Base-by-base conservation (phyloP, 2,888 invertebrate species). In the Noctua fimbriata region DNA sequence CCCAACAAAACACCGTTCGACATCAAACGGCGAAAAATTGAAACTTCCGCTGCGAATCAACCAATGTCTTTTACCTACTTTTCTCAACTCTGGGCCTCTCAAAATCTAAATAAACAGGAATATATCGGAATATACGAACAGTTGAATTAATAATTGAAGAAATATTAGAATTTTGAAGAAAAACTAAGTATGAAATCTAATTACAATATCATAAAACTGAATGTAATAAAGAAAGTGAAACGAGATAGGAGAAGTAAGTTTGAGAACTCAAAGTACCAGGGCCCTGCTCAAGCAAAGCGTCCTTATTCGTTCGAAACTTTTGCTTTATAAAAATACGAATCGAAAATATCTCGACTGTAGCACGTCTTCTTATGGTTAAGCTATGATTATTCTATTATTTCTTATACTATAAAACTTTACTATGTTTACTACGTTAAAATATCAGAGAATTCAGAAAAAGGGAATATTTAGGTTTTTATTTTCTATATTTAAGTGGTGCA, bases 281-380 rank as follows among this genome's bases (percentile, higher is more conserved):
- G 96, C 96, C 96, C 96, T 94, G 96, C 95, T 93, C 94, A 97
- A 97, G 96, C 96, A 95, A 96, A 97, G 96, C 96, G 93, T 94
- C 93, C 95, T 91, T 93, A 92, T 92, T 95, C 96, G 93, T 96
- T 96, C 96, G 96, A 95, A 96, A 95, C 95, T 95, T 96, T 96
- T 96, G 96, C 95, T 95, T 95, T 96, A 96, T 96, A 96, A 96
- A 97, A 96, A 97, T 96, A 96, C 96, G 96, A 96, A 96, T 97
- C 95, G 96, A 96, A 96, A 97, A 96, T 96, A 96, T 96, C 92
- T 95, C 92, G 95, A 96, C 96, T 95, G 95, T 95, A 92, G 95
- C 95, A 92, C 93, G 95, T 94, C 96, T 93, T 94, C 95, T 96
- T 95, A 95, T 93, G 91, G 92, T 94, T 95, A 97, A 96, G 96